Evolutionary conservation across 2,888 invertebrate genomes (phyloP).

Genomic region (Lycophotia porphyrea): DNA sequence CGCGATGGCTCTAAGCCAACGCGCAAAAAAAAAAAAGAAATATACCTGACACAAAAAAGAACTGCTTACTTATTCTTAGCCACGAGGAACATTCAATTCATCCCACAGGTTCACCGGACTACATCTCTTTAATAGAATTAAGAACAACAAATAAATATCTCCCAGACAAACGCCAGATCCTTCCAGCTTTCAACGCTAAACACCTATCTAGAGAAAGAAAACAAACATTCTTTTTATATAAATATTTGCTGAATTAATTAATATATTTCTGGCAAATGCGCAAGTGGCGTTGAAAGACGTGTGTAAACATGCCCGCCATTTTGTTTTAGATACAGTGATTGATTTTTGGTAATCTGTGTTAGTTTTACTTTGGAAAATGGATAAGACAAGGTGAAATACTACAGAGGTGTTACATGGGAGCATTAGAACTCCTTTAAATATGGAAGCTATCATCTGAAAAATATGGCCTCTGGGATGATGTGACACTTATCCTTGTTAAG

Average conservation of each 20-base stretch:
- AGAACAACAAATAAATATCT: conserved; percentile 34
- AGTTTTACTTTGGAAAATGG: background rate
- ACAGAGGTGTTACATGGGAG: background rate
- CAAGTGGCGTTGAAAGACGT: conserved; percentile 62
- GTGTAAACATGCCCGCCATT: conserved; percentile 36
- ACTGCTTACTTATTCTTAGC: conserved; percentile 2
- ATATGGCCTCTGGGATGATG: too few species aligned
- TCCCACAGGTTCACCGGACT: conserved; percentile 47
- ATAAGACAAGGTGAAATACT: conserved; percentile 2
- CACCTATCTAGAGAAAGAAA: conserved; percentile 35
- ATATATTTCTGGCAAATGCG: conserved; percentile 62
- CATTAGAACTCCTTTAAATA: background rate
- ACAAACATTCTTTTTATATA: conserved; percentile 43
- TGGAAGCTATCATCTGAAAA: background rate
- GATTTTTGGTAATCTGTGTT: conserved; percentile 37
- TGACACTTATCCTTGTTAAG: too few species aligned
- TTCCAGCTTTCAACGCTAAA: conserved; percentile 31
- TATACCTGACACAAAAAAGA: background rate
- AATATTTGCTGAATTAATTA: conserved; percentile 53
- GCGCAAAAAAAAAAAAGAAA: too few species aligned
- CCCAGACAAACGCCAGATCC: conserved; percentile 33
- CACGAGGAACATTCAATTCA: conserved; percentile 4
- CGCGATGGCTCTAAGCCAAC: too few species aligned
- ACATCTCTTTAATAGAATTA: conserved; percentile 26
- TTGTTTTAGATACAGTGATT: conserved; percentile 38